Conservation (phyloP, 1,140 invertebrate species). For the Pteromalus puparum region DNA sequence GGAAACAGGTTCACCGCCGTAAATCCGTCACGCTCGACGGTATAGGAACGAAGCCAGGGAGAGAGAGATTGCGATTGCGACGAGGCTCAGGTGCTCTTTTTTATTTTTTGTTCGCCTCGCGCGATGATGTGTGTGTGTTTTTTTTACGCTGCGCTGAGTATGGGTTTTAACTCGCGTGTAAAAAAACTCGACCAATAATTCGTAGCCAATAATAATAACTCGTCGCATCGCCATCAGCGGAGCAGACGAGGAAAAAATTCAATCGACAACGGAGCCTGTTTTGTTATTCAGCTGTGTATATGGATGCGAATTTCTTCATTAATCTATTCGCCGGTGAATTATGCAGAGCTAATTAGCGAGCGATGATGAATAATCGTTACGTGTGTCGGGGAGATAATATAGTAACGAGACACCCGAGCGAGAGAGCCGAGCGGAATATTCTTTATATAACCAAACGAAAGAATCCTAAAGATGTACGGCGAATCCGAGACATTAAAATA, state of each 20-base stretch:
- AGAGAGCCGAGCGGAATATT: background rate
- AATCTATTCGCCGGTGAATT: no score
- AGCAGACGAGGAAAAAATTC: no score
- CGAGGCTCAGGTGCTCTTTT: slow-evolving; percentile 16
- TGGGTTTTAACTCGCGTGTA: no score
- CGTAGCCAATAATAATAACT: no score
- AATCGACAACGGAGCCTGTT: no score
- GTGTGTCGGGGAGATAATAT: no score
- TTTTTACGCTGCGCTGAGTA: no score
- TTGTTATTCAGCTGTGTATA: no score
- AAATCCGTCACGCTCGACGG: slow-evolving; percentile 47
- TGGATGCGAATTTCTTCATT: no score
- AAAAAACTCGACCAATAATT: background rate
- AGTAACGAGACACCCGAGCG: background rate
- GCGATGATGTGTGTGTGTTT: background rate
- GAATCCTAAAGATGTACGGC: background rate
- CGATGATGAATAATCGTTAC: no score
- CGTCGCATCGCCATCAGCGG: no score
- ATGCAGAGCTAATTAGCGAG: no score
- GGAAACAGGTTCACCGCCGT: slow-evolving; percentile 44
- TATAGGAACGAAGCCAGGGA: background rate
- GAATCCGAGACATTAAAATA: background rate
- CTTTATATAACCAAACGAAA: background rate
- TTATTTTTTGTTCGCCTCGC: background rate
- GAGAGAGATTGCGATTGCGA: slow-evolving; percentile 16